Percentiles rank a stretch among this genome's conserved stretches.
Evolutionary conservation across 2,888 invertebrate species (phyloP).

Genomic region (Drosophila testacea): DNA sequence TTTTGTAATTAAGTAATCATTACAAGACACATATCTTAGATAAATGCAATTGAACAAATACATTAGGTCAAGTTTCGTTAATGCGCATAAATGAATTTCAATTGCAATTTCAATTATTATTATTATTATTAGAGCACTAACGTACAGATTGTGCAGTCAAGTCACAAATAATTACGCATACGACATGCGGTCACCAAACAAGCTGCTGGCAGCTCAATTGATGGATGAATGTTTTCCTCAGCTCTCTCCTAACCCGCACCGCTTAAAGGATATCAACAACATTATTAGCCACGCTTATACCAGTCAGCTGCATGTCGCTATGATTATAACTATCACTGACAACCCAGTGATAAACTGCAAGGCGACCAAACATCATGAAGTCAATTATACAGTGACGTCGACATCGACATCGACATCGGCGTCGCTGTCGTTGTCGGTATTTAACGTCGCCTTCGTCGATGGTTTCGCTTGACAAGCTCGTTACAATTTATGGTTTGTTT

Average conservation of each 20-base stretch:
- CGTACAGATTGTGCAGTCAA: conserved; percentile 9
- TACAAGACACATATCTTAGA: neutral
- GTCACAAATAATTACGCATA: conserved; percentile 52
- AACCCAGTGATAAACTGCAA: conserved; percentile 67
- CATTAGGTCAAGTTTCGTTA: neutral
- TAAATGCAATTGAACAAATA: conserved; percentile 1
- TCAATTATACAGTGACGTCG: conserved; percentile 66
- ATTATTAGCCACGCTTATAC: conserved; percentile 37
- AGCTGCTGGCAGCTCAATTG: conserved; percentile 30
- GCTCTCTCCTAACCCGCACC: neutral
- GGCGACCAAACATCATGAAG: conserved; percentile 60
- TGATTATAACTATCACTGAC: conserved; percentile 52
- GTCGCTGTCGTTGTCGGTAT: conserved; percentile 19
- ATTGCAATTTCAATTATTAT: conserved; percentile 11
- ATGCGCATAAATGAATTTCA: conserved; percentile 16
- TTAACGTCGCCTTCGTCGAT: conserved; percentile 30
- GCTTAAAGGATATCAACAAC: conserved; percentile 31
- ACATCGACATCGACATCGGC: conserved; percentile 17
- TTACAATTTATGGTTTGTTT: conserved; percentile 74
- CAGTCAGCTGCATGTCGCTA: conserved; percentile 40
- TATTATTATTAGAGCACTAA: neutral
- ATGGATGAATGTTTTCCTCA: conserved; percentile 31
- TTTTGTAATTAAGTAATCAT: conserved; percentile 1
- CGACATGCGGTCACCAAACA: conserved; percentile 27
- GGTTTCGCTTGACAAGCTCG: conserved; percentile 64